A percentile compares a stretch with the other conserved stretches of the same genome.
These are phyloP conservation scores for Amphipoea oculea DNA, from an alignment of 2,888 invertebrate genomes.

Conservation along the genomic window DNA sequence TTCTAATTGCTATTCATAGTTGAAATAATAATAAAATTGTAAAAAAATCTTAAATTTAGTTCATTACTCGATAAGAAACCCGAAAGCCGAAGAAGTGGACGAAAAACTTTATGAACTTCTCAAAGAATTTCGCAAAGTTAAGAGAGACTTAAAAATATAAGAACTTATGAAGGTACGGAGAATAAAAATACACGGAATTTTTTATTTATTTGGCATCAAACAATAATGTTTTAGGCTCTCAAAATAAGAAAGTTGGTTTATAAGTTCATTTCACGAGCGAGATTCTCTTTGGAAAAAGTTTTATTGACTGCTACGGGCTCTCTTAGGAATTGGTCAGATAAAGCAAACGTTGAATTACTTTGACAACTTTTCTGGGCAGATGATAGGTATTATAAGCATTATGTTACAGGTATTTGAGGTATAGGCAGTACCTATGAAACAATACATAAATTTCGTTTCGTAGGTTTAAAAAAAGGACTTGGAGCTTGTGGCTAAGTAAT, in stretches of 20 bases:
- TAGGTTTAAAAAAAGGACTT: neutral
- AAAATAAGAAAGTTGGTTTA: slow-evolving; percentile 63
- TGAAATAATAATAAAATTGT: slow-evolving; percentile 30
- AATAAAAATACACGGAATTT: slow-evolving; percentile 44
- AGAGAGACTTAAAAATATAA: slow-evolving; percentile 45
- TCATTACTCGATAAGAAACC: slow-evolving; percentile 19
- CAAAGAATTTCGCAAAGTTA: slow-evolving; percentile 32
- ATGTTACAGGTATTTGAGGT: neutral
- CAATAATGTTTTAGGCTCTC: slow-evolving; percentile 47
- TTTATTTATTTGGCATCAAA: slow-evolving; percentile 59
- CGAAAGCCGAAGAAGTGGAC: slow-evolving; percentile 10
- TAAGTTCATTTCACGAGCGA: slow-evolving; percentile 56
- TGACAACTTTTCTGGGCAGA: slow-evolving; percentile 39
- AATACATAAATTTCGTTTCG: neutral
- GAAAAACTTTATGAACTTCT: slow-evolving; percentile 1
- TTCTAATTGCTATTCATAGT: slow-evolving; percentile 41
- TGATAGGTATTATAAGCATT: slow-evolving; percentile 19
- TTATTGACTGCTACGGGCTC: slow-evolving; percentile 70
- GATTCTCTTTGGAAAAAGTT: slow-evolving; percentile 67
- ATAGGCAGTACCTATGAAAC: neutral
- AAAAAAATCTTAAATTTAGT: slow-evolving; percentile 19
- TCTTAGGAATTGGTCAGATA: slow-evolving; percentile 51
- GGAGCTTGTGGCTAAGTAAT: too few relatives aligned
- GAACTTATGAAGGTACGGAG: slow-evolving; percentile 13
- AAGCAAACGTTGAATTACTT: slow-evolving; percentile 57